Base-by-base conservation (phyloP, 2,113 vertebrate species). In the Crotalus tigris region DNA sequence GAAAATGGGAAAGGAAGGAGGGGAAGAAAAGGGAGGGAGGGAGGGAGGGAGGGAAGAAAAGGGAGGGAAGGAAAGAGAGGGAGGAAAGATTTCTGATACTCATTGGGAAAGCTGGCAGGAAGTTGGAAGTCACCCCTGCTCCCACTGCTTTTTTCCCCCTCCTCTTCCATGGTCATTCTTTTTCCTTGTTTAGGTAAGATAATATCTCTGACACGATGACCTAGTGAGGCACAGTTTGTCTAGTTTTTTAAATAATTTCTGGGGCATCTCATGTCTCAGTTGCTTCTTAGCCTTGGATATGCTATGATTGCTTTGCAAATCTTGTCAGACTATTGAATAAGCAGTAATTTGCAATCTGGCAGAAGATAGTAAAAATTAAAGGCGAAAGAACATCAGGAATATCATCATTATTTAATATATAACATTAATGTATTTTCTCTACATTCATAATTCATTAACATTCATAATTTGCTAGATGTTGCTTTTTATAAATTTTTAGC, bases 261-360 rank as follows among this genome's bases (percentile, higher is more conserved):
- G 95, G 95, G 96, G 96, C 94, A 96, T 96, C 95, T 97, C 95
- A 95, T 96, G 95, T 95, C 96, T 90, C 94, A 95, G 90, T 94
- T 97, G 95, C 90, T 96, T 93, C 92, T 96, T 90, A 96, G 96
- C 94, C 94, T 85, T 0, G n/a, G 95, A 94, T 93, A 94, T 97
- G 96, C 96, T 93, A 93, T 89, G 92, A 94, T 95, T 95, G 96
- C 95, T 96, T 94, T 95, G 92, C 61, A 95, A 95, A 96, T 90
- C 92, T 93, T 90, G 91, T 92, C 93, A 95, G 96, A 89, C 90
- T 94, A 17, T 91, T 91, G 93, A 93, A 90, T 81, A 57, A 58
- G 94, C 57, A 96, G 54, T 92, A 93, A 93, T 94, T 95, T 95
- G 94, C 92, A 93, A n/a, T 95, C 93, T 87, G 9, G 88, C 53